phyloP scores from a whole-genome alignment of 53 echinoderm and acorn worm species.

The Luidia sarsii region DNA sequence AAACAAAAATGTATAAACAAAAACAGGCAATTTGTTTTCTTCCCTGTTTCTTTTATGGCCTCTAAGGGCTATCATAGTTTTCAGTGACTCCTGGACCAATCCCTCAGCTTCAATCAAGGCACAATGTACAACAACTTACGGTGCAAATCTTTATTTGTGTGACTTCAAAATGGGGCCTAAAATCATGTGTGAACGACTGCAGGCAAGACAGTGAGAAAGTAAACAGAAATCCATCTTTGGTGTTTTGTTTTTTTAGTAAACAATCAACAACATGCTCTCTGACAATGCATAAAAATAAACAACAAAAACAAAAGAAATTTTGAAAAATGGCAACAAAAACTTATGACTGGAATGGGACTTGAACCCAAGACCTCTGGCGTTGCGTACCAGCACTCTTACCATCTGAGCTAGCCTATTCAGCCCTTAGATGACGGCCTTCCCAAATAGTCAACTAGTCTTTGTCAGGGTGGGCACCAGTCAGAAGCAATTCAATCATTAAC shows the following conservation, averaged over 20 bases:
- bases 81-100: conserved; percentile 1
- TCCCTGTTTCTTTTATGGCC: too few relatives aligned
- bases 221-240: not conserved
- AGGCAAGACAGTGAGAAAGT: conserved; percentile 26
- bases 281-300: not conserved
- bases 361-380: too few relatives aligned
- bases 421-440: too few relatives aligned
- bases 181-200: conserved; percentile 45
- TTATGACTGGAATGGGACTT: too few relatives aligned
- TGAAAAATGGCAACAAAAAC: not conserved
- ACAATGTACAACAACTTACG: conserved; percentile 40
- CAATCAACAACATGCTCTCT: not conserved
- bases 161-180: conserved; percentile 44
- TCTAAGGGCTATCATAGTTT: too few relatives aligned
- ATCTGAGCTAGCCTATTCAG: too few relatives aligned
- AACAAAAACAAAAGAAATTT: not conserved
- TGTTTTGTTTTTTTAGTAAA: not conserved
- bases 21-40: too few relatives aligned
- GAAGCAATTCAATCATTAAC: too few relatives aligned
- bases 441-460: too few relatives aligned
- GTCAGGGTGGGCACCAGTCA: too few relatives aligned
- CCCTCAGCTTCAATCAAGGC: conserved; percentile 11
- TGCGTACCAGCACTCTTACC: too few relatives aligned
- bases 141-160: conserved; percentile 38
- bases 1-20: too few relatives aligned